Evolutionary conservation across 2,113 vertebrate genomes (phyloP).

Genomic region (Leptodactylus fuscus): DNA sequence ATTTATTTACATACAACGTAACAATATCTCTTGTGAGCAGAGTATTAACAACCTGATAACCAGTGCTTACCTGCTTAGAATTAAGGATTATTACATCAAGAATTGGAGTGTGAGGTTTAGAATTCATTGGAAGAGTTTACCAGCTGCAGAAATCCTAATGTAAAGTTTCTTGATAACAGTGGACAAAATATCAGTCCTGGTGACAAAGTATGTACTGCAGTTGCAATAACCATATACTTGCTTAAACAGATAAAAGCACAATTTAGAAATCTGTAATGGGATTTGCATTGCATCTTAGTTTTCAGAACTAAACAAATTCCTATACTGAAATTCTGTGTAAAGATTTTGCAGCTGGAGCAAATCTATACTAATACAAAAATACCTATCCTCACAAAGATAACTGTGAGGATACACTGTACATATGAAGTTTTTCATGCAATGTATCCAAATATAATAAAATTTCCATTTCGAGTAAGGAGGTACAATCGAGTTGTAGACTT

Average conservation of each 20-base stretch:
- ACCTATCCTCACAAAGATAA: constrained; percentile 32
- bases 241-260: background rate
- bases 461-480: constrained; percentile 9
- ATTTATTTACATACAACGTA: constrained; percentile 59
- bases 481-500: constrained; percentile 35
- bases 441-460: constrained; percentile 40
- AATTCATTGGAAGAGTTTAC: constrained; percentile 9
- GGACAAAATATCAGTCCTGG: background rate
- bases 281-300: constrained; percentile 12
- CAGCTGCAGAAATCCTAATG: background rate
- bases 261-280: constrained; percentile 17
- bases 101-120: constrained; percentile 18
- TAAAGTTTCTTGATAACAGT: background rate
- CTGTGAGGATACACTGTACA: constrained; percentile 46
- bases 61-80: constrained; percentile 38
- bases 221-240: constrained; percentile 26
- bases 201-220: background rate
- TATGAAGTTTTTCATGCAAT: constrained; percentile 45
- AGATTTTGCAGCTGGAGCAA: constrained; percentile 37
- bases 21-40: constrained; percentile 51
- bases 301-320: constrained; percentile 24
- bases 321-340: constrained; percentile 21
- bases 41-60: constrained; percentile 32
- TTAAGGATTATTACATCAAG: background rate
- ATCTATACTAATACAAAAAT: constrained; percentile 57